Evolutionary conservation across 2,113 vertebrate species (phyloP), one percentile per base, ranked within the genome.

Genomic region (Tragulus kanchil): DNA sequence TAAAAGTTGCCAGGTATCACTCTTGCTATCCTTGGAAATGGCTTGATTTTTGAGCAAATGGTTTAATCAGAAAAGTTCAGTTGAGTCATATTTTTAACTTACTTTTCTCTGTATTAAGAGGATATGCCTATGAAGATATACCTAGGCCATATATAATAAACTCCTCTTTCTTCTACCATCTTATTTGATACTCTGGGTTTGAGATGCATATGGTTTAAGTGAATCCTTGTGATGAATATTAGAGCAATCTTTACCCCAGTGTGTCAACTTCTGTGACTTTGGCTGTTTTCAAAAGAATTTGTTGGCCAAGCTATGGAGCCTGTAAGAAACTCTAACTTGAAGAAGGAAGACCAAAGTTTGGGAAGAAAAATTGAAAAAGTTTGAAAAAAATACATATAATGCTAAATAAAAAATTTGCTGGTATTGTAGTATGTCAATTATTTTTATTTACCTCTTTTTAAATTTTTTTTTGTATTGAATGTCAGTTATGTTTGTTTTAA

Each of bases 1-100:
- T 48, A 78, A 92, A 77, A 15, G 6, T 79, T 79, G 65, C 87
- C 7, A 62, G 45, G 1, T 31, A 79, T 89, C 9, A 26, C 1
- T 95, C 56, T n/a, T 94, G n/a, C 21, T 91, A 50, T 59, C n/a
- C 25, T 87, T 82, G 54, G 28, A 92, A 79, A 81, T 67, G 67
- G 17, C 75, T 71, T 67, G 36, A 90, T 94, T 95, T 78, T 92
- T 93, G 36, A 92, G 77, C 48, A 56, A 94, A 77, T 0, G 10
- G 28, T 77, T n/a, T 48, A 86, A 58, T 15, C 23, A 56, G 25
- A 86, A 25, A 92, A 69, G 15, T 67, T 77, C 45, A 90, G 31
- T n/a, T n/a, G n/a, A n/a, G n/a, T 65, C 26, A 67, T 83, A 92
- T 82, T 89, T 94, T 89, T 81, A 42, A 92, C 8, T 88, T 84